Conservation (phyloP, 2,888 invertebrate genomes). For the Pardosa pseudoannulata region DNA sequence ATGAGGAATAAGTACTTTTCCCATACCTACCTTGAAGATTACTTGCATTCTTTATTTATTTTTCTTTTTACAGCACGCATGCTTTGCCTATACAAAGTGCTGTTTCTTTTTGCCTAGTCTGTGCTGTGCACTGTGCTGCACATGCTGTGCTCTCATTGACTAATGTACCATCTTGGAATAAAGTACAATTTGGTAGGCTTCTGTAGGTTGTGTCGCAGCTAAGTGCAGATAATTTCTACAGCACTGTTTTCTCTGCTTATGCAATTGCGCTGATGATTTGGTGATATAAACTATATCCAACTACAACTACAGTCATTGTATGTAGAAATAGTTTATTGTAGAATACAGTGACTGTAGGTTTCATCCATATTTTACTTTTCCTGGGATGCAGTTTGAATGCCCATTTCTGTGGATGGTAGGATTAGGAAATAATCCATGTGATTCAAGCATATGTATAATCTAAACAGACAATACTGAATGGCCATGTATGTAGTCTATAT, state of each 20-base stretch:
- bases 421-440: too few relatives aligned
- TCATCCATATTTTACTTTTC: too few relatives aligned
- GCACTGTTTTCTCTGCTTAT: neutral
- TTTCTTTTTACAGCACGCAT: slow-evolving; percentile 69
- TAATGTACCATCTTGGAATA: slow-evolving; percentile 15
- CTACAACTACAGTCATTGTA: too few relatives aligned
- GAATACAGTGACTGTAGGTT: too few relatives aligned
- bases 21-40: slow-evolving; percentile 44
- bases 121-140: slow-evolving; percentile 54
- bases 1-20: slow-evolving; percentile 54
- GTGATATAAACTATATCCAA: too few relatives aligned
- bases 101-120: slow-evolving; percentile 64
- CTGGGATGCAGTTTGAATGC: too few relatives aligned
- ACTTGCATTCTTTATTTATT: slow-evolving; percentile 48
- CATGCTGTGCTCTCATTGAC: slow-evolving; percentile 48
- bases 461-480: too few relatives aligned
- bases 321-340: too few relatives aligned
- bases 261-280: too few relatives aligned
- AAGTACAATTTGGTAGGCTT: neutral
- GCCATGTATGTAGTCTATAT: too few relatives aligned
- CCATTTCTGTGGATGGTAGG: too few relatives aligned
- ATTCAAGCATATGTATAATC: too few relatives aligned
- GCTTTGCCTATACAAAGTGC: slow-evolving; percentile 57
- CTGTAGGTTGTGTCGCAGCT: neutral
- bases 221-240: neutral